These are phyloP conservation scores for Mimumesa dahlbomi DNA, from an alignment of 2,888 invertebrate genomes.

Conservation along the genomic window DNA sequence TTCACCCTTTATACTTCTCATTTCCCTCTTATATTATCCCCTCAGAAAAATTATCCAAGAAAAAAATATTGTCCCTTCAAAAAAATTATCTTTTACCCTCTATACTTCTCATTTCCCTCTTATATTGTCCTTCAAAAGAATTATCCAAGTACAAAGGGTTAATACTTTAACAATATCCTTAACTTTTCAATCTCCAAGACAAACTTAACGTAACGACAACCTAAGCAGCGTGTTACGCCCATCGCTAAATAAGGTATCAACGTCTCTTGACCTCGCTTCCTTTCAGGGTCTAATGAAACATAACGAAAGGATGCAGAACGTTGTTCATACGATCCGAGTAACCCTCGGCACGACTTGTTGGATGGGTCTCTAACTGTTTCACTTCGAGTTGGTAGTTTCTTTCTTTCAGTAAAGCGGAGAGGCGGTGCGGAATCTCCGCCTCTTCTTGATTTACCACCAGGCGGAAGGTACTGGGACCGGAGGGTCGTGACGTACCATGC, in stretches of 20 bases:
- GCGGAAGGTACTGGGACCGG: constrained; percentile 43
- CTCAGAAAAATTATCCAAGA: too few species aligned
- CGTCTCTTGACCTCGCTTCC: constrained; percentile 4
- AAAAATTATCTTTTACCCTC: too few species aligned
- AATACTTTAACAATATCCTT: too few species aligned
- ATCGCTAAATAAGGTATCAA: background rate
- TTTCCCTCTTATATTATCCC: too few species aligned
- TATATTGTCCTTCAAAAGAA: too few species aligned
- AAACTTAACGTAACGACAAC: background rate
- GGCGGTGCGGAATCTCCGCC: constrained; percentile 32
- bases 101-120: too few species aligned
- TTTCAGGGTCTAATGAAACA: constrained; percentile 15
- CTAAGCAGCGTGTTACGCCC: background rate
- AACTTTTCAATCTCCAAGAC: too few species aligned
- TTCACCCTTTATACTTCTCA: too few species aligned
- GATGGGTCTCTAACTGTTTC: constrained; percentile 22
- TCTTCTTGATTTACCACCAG: constrained; percentile 52
- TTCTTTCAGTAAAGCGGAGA: constrained; percentile 31
- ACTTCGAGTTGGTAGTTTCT: constrained; percentile 15
- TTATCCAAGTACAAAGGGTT: too few species aligned
- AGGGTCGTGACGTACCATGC: constrained; percentile 46
- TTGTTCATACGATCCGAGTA: constrained; percentile 14
- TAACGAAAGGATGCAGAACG: background rate
- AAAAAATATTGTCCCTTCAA: too few species aligned
- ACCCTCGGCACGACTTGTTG: constrained; percentile 5